These are phyloP conservation scores for Drosophila phalerata DNA, from an alignment of 2,888 invertebrate species.

Conservation along the genomic window DNA sequence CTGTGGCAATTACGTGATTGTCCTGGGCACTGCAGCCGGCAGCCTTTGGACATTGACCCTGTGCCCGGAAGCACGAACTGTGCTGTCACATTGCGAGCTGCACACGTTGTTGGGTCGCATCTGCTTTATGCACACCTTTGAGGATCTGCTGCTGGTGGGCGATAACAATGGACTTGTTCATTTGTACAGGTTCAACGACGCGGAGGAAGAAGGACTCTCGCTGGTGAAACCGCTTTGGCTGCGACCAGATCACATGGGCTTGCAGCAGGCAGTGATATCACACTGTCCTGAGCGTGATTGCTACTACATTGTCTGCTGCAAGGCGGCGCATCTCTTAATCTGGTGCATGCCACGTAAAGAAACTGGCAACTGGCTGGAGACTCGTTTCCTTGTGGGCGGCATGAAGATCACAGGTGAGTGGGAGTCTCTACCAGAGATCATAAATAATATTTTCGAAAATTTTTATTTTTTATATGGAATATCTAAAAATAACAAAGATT, in stretches of 20 bases:
- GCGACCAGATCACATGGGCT: conserved; percentile 75
- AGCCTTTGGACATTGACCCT: conserved; percentile 67
- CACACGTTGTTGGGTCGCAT: conserved; percentile 72
- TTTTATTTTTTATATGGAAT: too few species aligned
- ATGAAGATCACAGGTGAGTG: conserved; percentile 78
- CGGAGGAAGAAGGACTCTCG: conserved; percentile 23
- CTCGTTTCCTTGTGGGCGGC: conserved; percentile 69
- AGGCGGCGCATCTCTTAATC: conserved; percentile 77
- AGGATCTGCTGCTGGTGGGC: conserved; percentile 72
- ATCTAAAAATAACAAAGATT: too few species aligned
- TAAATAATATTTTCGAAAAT: too few species aligned
- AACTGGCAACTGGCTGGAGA: conserved; percentile 36
- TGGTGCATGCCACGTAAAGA: conserved; percentile 60
- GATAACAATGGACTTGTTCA: conserved; percentile 74
- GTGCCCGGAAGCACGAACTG: conserved; percentile 17
- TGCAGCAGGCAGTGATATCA: conserved; percentile 67
- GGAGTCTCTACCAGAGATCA: not conserved
- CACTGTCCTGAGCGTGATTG: conserved; percentile 42
- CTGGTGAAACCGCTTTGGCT: conserved; percentile 75
- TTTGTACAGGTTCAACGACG: conserved; percentile 57
- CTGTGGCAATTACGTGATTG: conserved; percentile 20
- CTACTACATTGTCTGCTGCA: conserved; percentile 74
- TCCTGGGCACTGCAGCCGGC: conserved; percentile 80
- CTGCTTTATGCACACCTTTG: conserved; percentile 54
- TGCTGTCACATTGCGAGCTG: conserved; percentile 43